Evolutionary conservation across 2,888 invertebrate genomes (phyloP).

Genomic region (Volucella inflata): DNA sequence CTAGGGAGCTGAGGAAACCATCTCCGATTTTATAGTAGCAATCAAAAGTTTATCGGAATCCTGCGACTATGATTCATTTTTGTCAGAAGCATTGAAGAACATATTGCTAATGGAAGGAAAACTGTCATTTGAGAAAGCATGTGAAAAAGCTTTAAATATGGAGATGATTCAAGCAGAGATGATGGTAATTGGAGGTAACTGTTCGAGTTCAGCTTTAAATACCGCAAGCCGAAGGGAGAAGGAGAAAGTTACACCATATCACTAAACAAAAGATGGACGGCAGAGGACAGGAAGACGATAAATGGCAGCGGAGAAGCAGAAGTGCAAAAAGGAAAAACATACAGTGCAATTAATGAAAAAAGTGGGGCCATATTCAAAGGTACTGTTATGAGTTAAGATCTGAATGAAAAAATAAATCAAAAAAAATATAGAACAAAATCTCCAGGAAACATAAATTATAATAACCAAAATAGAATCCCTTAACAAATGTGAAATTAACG

Average conservation of each 20-base stretch:
- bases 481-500: too few species aligned
- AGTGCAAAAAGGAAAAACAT: constrained; percentile 14
- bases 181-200: constrained; percentile 3
- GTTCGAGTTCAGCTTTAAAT: constrained; percentile 1
- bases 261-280: not conserved
- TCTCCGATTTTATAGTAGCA: constrained; percentile 3
- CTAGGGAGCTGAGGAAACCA: not conserved
- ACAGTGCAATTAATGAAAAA: constrained; percentile 34
- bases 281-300: not conserved
- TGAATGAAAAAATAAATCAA: too few species aligned
- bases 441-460: too few species aligned
- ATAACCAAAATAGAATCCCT: too few species aligned
- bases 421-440: constrained; percentile 4
- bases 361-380: constrained; percentile 33
- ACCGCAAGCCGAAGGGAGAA: not conserved
- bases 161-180: constrained; percentile 31
- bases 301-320: not conserved
- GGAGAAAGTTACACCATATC: not conserved
- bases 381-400: constrained; percentile 10
- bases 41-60: constrained; percentile 8
- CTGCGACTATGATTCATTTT: not conserved
- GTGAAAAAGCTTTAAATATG: constrained; percentile 36
- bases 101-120: constrained; percentile 26
- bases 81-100: constrained; percentile 28
- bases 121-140: constrained; percentile 34